Evolutionary conservation across 2,888 invertebrate genomes (phyloP).

Genomic region (Ceratothoa steindachneri): DNA sequence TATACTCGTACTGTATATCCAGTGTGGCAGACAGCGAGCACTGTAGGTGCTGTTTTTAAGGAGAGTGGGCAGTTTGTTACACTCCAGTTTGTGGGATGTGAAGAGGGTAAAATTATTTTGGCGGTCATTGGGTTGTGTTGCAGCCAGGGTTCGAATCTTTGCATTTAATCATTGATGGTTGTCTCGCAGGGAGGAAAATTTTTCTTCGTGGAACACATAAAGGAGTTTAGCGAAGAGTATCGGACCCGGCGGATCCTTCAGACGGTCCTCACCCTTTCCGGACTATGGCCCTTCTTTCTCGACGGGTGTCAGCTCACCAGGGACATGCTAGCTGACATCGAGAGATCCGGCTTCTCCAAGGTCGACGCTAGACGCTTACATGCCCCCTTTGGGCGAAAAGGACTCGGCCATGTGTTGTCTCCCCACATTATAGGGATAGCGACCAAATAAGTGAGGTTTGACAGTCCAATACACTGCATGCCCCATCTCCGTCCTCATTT

Average conservation of each 20-base stretch:
- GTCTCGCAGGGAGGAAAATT: constrained; percentile 3
- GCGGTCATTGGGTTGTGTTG: too few relatives aligned
- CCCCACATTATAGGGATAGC: background rate
- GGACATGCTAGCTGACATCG: background rate
- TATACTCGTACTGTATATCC: too few relatives aligned
- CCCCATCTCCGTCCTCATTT: too few relatives aligned
- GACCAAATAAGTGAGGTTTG: background rate
- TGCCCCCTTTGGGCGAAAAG: background rate
- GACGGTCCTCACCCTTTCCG: background rate
- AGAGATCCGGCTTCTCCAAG: background rate
- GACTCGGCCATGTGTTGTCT: background rate
- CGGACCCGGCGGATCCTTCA: background rate
- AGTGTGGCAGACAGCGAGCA: too few relatives aligned
- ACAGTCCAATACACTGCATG: too few relatives aligned
- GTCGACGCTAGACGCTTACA: background rate
- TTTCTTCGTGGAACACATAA: background rate
- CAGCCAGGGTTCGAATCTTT: too few relatives aligned
- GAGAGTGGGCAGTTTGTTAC: too few relatives aligned
- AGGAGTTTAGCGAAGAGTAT: background rate
- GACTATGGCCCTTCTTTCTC: background rate
- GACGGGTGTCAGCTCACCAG: background rate
- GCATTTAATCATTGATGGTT: background rate
- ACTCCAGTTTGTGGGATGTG: too few relatives aligned
- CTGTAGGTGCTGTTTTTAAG: too few relatives aligned
- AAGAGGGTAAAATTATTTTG: too few relatives aligned